A percentile compares a stretch with the other conserved stretches of the same genome.
phyloP scores from a whole-genome alignment of 2,797 vertebrate genomes.

The Tolypeutes matacus region DNA sequence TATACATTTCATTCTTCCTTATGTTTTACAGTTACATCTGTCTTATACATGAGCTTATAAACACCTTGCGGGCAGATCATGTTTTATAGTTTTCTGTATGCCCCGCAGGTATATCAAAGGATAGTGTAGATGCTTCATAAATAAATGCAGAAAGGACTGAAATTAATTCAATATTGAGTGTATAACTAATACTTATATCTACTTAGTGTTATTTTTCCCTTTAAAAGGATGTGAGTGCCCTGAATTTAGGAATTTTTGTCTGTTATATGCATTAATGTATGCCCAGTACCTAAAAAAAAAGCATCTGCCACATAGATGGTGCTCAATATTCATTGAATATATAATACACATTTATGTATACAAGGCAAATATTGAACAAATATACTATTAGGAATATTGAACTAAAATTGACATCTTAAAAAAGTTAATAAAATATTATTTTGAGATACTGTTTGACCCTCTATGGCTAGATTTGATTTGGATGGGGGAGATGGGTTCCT shows the following conservation, averaged over 20 bases:
- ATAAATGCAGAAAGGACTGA: not conserved
- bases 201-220: not conserved
- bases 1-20: not conserved
- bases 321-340: not conserved
- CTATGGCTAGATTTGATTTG: not conserved
- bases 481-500: not conserved
- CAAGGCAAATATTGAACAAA: not conserved
- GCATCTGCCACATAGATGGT: not conserved
- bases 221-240: not conserved
- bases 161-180: not conserved
- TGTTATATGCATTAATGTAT: not conserved
- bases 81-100: not conserved
- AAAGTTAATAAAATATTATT: conserved; percentile 3
- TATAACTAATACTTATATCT: not conserved
- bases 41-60: not conserved
- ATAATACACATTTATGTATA: not conserved
- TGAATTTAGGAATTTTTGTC: not conserved
- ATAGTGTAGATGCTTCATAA: not conserved
- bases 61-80: not conserved
- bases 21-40: not conserved
- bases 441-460: not conserved
- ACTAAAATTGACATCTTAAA: not conserved
- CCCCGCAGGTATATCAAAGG: not conserved
- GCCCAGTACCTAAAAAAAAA: not conserved
- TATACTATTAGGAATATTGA: not conserved